Base-by-base conservation (phyloP, 1,140 invertebrate species). In the Batillaria attramentaria region DNA sequence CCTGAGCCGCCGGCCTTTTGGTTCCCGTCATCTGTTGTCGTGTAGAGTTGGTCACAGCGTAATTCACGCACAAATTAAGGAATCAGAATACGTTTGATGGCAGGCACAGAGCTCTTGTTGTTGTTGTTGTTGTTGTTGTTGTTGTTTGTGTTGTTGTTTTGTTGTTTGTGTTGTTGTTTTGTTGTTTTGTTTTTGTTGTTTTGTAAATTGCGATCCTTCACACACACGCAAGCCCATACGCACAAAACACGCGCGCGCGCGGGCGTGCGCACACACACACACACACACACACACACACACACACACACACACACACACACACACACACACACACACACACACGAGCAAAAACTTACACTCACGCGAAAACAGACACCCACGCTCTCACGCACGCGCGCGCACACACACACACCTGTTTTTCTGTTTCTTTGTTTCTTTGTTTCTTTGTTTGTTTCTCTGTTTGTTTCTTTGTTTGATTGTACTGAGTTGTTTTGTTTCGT, bases 301-400 rank as follows among this genome's bases (percentile, higher is more conserved):
- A 24, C 28, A 18, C 62, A 66, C 62, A 66, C 62, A 35, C 62
- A 66, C 62, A 66, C 62, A 66, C 62, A 35, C 62, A 66, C 62
- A 66, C 62, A 66, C 62, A 66, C 28, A 66, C 33, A 66, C 62
- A 66, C 62, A 66, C 62, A 66, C 31, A 66, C 28, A 66, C 57
- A n/a, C 57, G n/a, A 18, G n/a, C 57, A n/a, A 18, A 62, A 18
- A 28, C 57, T 6, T 28, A 6, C n/a, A 16, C 10, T 5, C 10
- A n/a, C n/a, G n/a, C n/a, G n/a, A n/a, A n/a, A n/a, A n/a, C n/a
- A n/a, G n/a, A n/a, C 8, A 16, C n/a, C 20, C 57, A 8, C 57
- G 31, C 10, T 6, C 33, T 18, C 62, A 35, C 33, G n/a, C 62
- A 66, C 62, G 13, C 62, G 28, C 62, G 39, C 28, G 33, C 62